These are phyloP conservation scores for Emydura subglobosa DNA, from an alignment of 2,113 vertebrate genomes.

Conservation along the genomic window DNA sequence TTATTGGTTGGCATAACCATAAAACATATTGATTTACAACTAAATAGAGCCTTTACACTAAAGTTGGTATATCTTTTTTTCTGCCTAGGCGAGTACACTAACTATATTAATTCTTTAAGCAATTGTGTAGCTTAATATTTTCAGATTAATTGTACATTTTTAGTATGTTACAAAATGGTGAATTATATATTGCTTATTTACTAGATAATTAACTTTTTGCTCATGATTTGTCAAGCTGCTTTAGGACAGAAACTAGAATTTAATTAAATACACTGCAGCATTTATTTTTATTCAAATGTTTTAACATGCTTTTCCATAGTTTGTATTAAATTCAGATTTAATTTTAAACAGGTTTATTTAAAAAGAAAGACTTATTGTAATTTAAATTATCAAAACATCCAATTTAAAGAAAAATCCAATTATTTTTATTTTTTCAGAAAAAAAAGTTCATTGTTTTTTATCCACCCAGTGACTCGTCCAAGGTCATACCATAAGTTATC, in stretches of 20 bases:
- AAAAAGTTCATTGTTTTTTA: background rate
- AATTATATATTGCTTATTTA: background rate
- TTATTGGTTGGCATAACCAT: background rate
- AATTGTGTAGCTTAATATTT: background rate
- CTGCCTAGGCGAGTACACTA: background rate
- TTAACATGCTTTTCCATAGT: background rate
- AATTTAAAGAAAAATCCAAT: background rate
- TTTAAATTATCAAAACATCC: background rate
- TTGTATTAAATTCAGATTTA: background rate
- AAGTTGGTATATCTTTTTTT: background rate
- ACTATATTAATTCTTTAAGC: background rate
- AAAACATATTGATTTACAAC: background rate
- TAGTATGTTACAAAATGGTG: too few species aligned
- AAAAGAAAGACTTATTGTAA: background rate
- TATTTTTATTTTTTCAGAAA: background rate
- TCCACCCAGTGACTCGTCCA: background rate
- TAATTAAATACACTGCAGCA: background rate
- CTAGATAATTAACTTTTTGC: background rate
- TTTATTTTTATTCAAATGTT: background rate
- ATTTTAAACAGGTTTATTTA: background rate
- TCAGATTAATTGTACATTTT: background rate
- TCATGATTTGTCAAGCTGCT: background rate
- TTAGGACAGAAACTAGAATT: background rate
- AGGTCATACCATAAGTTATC: rapidly evolving
- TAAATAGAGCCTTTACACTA: background rate